Evolutionary conservation across 2,888 invertebrate species (phyloP), one percentile per base, ranked within the genome.

Genomic region (Apeira syringaria): DNA sequence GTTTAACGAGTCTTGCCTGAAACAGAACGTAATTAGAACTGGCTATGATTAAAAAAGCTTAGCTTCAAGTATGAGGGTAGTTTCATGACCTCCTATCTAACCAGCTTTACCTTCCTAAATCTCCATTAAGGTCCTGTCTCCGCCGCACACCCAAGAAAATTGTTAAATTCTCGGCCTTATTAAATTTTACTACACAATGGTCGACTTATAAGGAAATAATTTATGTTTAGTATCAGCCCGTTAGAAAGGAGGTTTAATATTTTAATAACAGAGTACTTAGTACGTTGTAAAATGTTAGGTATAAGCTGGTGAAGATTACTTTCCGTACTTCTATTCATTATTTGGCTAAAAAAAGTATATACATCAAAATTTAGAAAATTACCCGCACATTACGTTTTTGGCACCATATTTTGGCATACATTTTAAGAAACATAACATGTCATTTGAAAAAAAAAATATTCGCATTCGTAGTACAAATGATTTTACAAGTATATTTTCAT

Each of bases 91-190:
- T 30, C 5, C 32, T 36, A 44, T 32, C 31, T 31, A 10, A 32
- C 5, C 18, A 18, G 1, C 28, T 26, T 34, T 27, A 46, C 45
- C 45, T 35, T 31, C 31, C 27, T 46, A 46, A 46, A 46, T 46
- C 39, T 46, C 35, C 39, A 46, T 46, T 46, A 46, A 7, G 43
- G 32, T 17, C 40, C 24, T 45, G 38, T 45, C 30, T 37, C 37
- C 7, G 33, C 38, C 33, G 26, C 20, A 35, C 12, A 26, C 17
- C 30, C 30, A 35, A 46, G 45, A 35, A 46, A 45, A 46, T 46
- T 46, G 45, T 46, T 46, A 46, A 46, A 38, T 46, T 46, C 45
- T 32, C 45, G 22, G 35, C 45, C 45, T 46, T 46, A 46, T 46
- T 46, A 46, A 46, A 46, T 46, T 46, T 46, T 46, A 46, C 35